Evolutionary conservation across 2,113 vertebrate species (phyloP).

Genomic region (Athene cunicularia): DNA sequence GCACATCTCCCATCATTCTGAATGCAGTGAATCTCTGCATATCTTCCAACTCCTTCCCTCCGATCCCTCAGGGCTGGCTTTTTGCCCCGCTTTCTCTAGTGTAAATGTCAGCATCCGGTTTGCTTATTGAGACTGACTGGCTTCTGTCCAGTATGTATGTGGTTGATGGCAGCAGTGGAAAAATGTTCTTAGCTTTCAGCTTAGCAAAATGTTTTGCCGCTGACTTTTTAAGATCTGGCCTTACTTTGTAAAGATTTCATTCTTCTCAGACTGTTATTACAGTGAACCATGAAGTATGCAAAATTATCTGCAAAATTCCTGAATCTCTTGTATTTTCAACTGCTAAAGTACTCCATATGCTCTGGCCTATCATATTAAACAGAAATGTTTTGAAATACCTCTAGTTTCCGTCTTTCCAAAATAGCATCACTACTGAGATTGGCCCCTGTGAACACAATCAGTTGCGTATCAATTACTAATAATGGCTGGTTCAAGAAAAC

Average conservation of each 20-base stretch:
- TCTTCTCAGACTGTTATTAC: not conserved
- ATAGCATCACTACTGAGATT: not conserved
- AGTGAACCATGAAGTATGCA: not conserved
- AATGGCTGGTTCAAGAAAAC: not conserved
- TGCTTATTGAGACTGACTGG: constrained; percentile 35
- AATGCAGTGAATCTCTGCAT: not conserved
- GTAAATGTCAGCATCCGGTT: constrained; percentile 47
- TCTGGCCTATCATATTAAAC: not conserved
- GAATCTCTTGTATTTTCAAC: not conserved
- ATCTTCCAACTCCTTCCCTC: not conserved
- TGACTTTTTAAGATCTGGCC: not conserved
- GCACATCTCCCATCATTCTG: not conserved
- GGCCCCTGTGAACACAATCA: not conserved
- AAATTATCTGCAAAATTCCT: not conserved
- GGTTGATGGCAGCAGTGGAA: constrained; percentile 30
- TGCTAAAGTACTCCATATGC: not conserved
- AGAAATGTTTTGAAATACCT: not conserved
- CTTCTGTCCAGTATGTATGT: constrained; percentile 4
- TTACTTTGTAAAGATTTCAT: not conserved
- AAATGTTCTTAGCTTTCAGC: constrained; percentile 30
- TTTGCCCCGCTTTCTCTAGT: not conserved
- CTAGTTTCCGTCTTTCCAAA: not conserved
- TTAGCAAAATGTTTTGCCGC: constrained; percentile 23
- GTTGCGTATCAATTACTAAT: not conserved
- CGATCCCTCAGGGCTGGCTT: not conserved